These are phyloP conservation scores for Cordilura impudica DNA, from an alignment of 2,888 invertebrate species.

Conservation along the genomic window DNA sequence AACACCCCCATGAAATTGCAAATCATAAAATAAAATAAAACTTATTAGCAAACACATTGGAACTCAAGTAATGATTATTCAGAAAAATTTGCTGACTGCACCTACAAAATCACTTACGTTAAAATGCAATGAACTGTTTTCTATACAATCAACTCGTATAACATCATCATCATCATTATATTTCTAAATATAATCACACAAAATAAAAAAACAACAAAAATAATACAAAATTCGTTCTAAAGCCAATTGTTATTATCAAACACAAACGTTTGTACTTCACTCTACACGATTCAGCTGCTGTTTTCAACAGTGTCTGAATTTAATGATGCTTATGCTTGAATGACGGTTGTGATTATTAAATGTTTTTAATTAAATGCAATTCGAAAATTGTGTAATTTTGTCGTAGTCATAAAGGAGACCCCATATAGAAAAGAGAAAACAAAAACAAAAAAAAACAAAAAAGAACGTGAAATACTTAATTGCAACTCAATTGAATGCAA, in stretches of 20 bases:
- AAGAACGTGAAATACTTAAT: conserved; percentile 38
- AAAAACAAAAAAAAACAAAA: neutral
- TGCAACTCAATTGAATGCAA: conserved; percentile 55
- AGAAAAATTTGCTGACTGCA: neutral
- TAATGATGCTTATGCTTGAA: neutral
- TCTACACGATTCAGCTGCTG: neutral
- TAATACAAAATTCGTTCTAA: neutral
- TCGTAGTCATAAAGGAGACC: conserved; percentile 43
- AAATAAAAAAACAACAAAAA: neutral
- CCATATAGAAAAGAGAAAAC: neutral
- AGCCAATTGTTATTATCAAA: neutral
- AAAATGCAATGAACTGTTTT: neutral
- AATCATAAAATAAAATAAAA: too few relatives aligned
- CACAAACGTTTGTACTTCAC: neutral
- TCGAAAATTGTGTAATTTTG: conserved; percentile 60
- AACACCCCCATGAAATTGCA: too few relatives aligned
- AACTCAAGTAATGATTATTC: too few relatives aligned
- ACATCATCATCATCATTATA: neutral
- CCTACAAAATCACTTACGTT: neutral
- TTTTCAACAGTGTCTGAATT: neutral
- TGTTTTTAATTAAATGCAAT: conserved; percentile 63
- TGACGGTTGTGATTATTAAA: conserved; percentile 47
- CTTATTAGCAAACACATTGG: too few relatives aligned
- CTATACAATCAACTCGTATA: neutral
- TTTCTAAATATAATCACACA: neutral